Base-by-base conservation (phyloP, 92 coral and sea anemone species). In the Anthopleura xanthogrammica region DNA sequence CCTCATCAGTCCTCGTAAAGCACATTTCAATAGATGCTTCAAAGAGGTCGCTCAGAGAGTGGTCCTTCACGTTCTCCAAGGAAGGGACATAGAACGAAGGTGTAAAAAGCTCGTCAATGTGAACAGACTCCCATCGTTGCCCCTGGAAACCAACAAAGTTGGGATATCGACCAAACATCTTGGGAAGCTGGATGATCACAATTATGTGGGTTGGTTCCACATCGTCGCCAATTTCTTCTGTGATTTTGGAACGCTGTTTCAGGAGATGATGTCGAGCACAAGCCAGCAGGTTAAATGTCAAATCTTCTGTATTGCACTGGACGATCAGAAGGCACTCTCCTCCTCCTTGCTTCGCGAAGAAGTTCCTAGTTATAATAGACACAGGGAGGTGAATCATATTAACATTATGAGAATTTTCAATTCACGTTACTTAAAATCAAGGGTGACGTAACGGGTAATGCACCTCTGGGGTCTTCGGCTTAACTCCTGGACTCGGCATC, bases 101-200 rank as follows among this genome's bases (percentile, higher is more conserved):
- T 23, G 92, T 87, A 8, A 89, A 92, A 52, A 94, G 92, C 83
- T 94, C 98, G 60, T 94, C 98, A 73, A 94, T 92, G 82, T 94
- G 98, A 72, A 86, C 91, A 52, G 92, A 94, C 77, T 85, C 41
- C 98, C 95, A 92, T 17, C 81, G 85, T 40, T 95, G 94, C 12
- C 98, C 98, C 76, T 94, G 98, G 86, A 92, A 94, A 6, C 98
- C 94, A 70, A 88, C 93, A 62, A 95, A 92, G 54, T 90, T 81
- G 46, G 87, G 91, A 66, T 95, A 92, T 46, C 95, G 92, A 65
- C 97, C 97, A 43, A 88, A 90, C 56, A 92, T 85, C 75, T 93
- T 91, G 74, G 98, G 98, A 68, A 95, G 86, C 65, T 92, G 95
- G 43, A 92, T 85, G 39, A 94, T 91, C 68, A 95, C 82, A 4